Evolutionary conservation across 1,140 invertebrate genomes (phyloP).

Genomic region (Diabrotica undecimpunctata): DNA sequence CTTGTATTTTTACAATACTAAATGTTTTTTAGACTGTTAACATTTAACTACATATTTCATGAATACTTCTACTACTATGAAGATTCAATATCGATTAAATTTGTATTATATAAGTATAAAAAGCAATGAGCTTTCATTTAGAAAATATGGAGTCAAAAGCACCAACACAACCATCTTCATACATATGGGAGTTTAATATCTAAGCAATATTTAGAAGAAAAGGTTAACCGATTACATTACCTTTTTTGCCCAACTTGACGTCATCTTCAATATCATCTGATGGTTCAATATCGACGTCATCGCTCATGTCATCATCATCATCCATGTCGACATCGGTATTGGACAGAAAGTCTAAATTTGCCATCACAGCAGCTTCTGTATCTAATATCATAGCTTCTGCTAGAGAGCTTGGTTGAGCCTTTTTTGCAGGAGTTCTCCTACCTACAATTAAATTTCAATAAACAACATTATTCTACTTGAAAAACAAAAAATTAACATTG

Average conservation of each 20-base stretch:
- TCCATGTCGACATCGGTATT: conserved; percentile 84
- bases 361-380: conserved; percentile 90
- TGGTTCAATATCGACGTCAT: conserved; percentile 61
- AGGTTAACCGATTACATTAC: conserved; percentile 19
- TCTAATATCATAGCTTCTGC: conserved; percentile 80
- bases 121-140: no score
- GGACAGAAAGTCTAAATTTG: conserved; percentile 91
- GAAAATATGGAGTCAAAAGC: no score
- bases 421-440: conserved; percentile 56
- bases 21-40: no score
- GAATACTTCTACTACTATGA: no score
- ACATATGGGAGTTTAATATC: no score
- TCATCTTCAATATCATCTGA: conserved; percentile 60
- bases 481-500: not conserved
- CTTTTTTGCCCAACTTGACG: conserved; percentile 55
- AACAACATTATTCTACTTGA: not conserved
- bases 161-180: no score
- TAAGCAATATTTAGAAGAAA: not conserved
- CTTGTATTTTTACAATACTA: no score
- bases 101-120: no score
- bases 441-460: conserved; percentile 35
- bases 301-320: conserved; percentile 76
- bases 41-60: no score
- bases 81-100: no score
- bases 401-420: conserved; percentile 55